Evolutionary conservation across 2,888 invertebrate genomes (phyloP).

Genomic region (Drosophila differens): DNA sequence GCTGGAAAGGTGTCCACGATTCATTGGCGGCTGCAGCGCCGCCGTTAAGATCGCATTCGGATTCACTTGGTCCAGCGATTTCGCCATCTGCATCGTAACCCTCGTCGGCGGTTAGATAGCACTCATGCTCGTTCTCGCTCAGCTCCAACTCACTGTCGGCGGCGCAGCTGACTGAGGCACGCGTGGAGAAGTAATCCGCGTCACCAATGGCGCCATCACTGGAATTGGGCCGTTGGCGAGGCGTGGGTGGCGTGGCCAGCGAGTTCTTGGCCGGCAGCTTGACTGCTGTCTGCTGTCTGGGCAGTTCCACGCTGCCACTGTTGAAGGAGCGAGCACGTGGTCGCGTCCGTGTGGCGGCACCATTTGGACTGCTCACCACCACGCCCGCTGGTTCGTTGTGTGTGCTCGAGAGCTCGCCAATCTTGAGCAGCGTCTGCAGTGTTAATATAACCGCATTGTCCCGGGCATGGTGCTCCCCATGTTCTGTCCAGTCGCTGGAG

Average conservation of each 20-base stretch:
- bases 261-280: conserved; percentile 75
- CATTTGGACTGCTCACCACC: conserved; percentile 58
- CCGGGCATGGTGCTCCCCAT: conserved; percentile 78
- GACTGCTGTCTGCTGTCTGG: conserved; percentile 60
- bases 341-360: conserved; percentile 44
- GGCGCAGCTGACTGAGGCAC: conserved; percentile 80
- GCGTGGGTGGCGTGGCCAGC: conserved; percentile 69
- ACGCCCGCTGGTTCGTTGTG: conserved; percentile 70
- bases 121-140: conserved; percentile 84
- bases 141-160: conserved; percentile 83
- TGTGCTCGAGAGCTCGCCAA: conserved; percentile 82
- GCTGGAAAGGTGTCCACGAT: conserved; percentile 81
- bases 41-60: conserved; percentile 73
- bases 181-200: conserved; percentile 82
- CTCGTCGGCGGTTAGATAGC: conserved; percentile 84
- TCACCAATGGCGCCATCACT: conserved; percentile 75
- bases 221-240: conserved; percentile 66
- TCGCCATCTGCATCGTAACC: conserved; percentile 86
- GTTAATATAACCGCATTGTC: conserved; percentile 83
- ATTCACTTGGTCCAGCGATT: conserved; percentile 82
- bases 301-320: conserved; percentile 64
- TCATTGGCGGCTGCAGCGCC: conserved; percentile 52
- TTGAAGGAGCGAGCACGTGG: conserved; percentile 70
- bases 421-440: conserved; percentile 83
- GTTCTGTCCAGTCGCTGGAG: conserved; percentile 73